Evolutionary conservation across 2,888 invertebrate genomes (phyloP).

Genomic region (Palloptera scutellata): DNA sequence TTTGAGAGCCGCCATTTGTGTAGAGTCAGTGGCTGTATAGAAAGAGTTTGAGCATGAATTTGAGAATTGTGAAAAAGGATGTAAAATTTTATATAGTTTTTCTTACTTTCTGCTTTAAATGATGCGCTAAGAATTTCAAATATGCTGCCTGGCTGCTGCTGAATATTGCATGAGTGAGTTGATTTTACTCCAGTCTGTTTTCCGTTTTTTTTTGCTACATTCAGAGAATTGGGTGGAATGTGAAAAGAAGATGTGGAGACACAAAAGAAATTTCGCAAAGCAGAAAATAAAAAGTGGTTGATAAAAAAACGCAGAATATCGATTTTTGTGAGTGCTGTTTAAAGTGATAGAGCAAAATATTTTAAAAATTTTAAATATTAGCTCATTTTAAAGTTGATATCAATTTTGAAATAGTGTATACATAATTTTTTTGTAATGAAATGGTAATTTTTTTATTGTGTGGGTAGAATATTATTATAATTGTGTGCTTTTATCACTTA

Average conservation of each 20-base stretch:
- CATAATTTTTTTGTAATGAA: no score
- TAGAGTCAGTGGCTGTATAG: not conserved
- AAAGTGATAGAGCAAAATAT: no score
- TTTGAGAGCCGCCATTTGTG: not conserved
- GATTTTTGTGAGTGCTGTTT: constrained; percentile 15
- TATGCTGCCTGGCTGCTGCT: not conserved
- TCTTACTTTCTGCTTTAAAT: not conserved
- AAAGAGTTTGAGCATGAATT: constrained; percentile 8
- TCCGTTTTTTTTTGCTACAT: no score
- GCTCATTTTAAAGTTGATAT: no score
- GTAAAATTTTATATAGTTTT: constrained; percentile 2
- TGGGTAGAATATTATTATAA: no score
- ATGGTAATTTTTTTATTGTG: no score
- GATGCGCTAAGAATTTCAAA: constrained; percentile 31
- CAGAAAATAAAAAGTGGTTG: constrained; percentile 14
- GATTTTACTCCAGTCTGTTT: no score
- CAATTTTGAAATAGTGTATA: no score
- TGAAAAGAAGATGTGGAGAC: constrained; percentile 1
- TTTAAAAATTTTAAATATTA: no score
- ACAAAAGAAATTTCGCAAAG: constrained; percentile 14
- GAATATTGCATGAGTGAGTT: no score
- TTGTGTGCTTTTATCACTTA: no score
- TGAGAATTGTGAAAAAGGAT: constrained; percentile 29
- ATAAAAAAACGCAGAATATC: constrained; percentile 13
- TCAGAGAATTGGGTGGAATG: not conserved